Evolutionary conservation across 1,140 invertebrate species (phyloP).

Genomic region (Idris sp.): DNA sequence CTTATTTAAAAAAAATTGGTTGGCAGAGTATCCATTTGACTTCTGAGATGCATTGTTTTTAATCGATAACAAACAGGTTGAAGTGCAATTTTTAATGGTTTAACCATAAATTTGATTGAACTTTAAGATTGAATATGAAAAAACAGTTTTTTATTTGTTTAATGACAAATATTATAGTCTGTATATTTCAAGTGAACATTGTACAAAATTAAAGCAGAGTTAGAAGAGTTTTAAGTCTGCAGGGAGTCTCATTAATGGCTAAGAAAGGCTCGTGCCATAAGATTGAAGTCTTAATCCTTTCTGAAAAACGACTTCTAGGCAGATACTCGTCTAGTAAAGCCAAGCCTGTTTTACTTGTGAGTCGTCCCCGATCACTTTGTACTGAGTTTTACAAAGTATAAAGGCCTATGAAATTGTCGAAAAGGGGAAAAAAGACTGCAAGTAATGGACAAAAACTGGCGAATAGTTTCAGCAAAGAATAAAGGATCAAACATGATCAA

Average conservation of each 20-base stretch:
- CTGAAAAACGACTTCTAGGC: slow-evolving; percentile 61
- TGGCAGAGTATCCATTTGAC: no score
- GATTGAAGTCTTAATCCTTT: slow-evolving; percentile 64
- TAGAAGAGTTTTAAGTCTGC: slow-evolving; percentile 48
- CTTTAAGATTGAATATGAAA: no score
- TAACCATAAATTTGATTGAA: no score
- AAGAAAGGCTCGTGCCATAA: slow-evolving; percentile 50
- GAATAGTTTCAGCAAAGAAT: no score
- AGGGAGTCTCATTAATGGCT: slow-evolving; percentile 64
- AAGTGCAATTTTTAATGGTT: no score
- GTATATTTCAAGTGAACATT: no score
- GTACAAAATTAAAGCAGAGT: no score
- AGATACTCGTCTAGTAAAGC: slow-evolving; percentile 55
- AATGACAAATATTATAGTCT: no score
- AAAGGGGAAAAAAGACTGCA: slow-evolving; percentile 16
- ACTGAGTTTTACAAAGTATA: slow-evolving; percentile 19
- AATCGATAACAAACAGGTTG: no score
- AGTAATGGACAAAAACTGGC: slow-evolving; percentile 35
- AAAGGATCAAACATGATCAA: slow-evolving; percentile 23
- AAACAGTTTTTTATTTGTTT: no score
- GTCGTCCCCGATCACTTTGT: slow-evolving; percentile 44
- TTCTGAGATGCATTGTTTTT: no score
- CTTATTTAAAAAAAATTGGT: no score
- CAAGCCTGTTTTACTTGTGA: slow-evolving; percentile 38
- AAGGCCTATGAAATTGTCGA: slow-evolving; percentile 23